phyloP scores from a whole-genome alignment of 2,113 vertebrate species.

The Dromas ardeola region DNA sequence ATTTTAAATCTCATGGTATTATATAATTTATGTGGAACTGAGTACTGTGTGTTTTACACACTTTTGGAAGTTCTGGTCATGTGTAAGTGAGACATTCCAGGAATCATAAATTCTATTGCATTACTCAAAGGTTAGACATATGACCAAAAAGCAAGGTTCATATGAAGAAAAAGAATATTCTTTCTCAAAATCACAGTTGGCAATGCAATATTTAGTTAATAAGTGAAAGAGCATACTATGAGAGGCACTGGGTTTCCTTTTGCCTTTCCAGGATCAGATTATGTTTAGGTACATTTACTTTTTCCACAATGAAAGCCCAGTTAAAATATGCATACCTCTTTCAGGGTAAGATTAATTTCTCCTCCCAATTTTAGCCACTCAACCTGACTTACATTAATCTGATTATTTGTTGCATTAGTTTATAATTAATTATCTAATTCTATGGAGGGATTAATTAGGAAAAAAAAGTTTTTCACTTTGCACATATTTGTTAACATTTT shows the following conservation, averaged over 20 bases:
- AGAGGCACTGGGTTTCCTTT: not conserved
- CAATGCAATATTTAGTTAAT: constrained; percentile 17
- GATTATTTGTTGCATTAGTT: constrained; percentile 24
- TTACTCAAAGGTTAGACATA: not conserved
- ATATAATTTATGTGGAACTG: not conserved
- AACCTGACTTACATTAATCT: not conserved
- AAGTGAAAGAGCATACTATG: constrained; percentile 7
- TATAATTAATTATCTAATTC: not conserved
- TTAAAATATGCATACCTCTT: not conserved
- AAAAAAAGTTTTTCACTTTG: not conserved
- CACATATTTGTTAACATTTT: constrained; percentile 29
- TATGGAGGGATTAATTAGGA: not conserved
- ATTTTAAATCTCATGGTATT: not conserved
- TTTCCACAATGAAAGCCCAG: not conserved
- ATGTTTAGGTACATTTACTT: not conserved
- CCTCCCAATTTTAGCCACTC: constrained; percentile 3
- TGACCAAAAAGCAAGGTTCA: not conserved
- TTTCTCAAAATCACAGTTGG: not conserved
- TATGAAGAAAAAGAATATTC: not conserved
- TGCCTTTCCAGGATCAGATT: constrained; percentile 2
- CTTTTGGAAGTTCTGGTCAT: not conserved
- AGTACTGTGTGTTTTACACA: not conserved
- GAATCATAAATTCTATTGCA: not conserved
- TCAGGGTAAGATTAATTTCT: constrained; percentile 22
- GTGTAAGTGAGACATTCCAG: not conserved